Evolutionary conservation across 2,797 vertebrate species (phyloP), one percentile per base, ranked within the genome.

Genomic region (Rachycentron canadum): DNA sequence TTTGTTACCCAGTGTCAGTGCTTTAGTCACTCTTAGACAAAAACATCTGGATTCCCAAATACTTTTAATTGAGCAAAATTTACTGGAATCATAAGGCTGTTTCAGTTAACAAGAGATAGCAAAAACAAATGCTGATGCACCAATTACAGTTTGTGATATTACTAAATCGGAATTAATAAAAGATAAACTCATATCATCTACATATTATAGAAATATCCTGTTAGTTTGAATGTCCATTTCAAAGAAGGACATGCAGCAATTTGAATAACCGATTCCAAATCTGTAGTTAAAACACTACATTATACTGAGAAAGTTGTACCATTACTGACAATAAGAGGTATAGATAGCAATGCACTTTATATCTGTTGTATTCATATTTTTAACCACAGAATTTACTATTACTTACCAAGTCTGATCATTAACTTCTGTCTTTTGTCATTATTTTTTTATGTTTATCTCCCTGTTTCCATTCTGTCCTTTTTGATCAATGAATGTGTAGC

Each of bases 331-430:
- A 69, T 53, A 10, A 65, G 28, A 69, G 84, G 73, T 81, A 83
- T 86, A 90, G 86, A 92, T 90, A 92, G 80, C 73, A 86, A 91
- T 88, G 95, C 94, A 95, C 95, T 95, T 95, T 96, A 95, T 90
- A 92, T 82, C 74, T 73, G 82, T 86, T 88, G 70, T 87, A 80
- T 91, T 91, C 72, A 80, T 80, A 78, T 89, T 76, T 76, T 79
- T 73, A 85, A 86, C 25, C 47, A 59, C 65, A 86, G 82, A 69
- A 69, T 52, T 75, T 25, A 57, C 57, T 65, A 47, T 73, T 7
- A 28, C 68, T 70, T 69, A 59, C 55, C 43, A 52, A 79, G 74
- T 84, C 55, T 88, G 65, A 79, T 82, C 17, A 81, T 82, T 87
- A 79, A 79, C 78, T 68, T 86, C 40, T 80, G 41, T 78, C 36